These are phyloP conservation scores for Zaprionus lineosus DNA, from an alignment of 2,888 invertebrate species.

Conservation along the genomic window DNA sequence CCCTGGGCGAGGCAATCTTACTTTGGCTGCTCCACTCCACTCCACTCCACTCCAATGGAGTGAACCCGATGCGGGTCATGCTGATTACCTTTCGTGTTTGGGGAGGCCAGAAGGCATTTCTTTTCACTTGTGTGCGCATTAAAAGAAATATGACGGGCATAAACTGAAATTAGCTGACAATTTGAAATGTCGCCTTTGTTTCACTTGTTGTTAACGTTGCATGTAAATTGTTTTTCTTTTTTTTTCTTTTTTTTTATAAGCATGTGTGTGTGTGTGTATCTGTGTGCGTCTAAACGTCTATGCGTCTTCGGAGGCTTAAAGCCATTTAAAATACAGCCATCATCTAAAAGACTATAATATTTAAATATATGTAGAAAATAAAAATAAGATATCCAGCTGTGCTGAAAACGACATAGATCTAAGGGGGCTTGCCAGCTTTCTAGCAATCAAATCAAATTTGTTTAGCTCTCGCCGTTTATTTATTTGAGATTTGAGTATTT, in stretches of 20 bases:
- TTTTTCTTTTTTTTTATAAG: no score
- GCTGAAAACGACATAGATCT: conserved; percentile 3
- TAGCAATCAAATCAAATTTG: conserved; percentile 72
- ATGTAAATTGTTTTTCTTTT: conserved; percentile 74
- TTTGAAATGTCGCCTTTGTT: conserved; percentile 60
- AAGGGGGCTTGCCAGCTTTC: no score
- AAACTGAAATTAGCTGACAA: conserved; percentile 74
- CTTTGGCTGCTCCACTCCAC: neutral
- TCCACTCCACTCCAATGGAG: no score
- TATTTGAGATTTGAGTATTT: conserved; percentile 14
- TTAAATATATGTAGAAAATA: no score
- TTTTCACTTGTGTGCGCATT: conserved; percentile 35
- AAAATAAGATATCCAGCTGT: conserved; percentile 50
- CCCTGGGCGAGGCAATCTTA: conserved; percentile 56
- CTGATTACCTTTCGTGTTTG: conserved; percentile 39
- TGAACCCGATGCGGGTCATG: conserved; percentile 55
- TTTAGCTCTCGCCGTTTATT: conserved; percentile 40
- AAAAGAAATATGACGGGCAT: conserved; percentile 64
- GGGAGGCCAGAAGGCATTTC: conserved; percentile 13
- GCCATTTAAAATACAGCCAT: conserved; percentile 64
- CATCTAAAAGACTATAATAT: conserved; percentile 48
- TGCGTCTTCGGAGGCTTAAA: conserved; percentile 61
- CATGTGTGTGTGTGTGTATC: no score
- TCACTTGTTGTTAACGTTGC: conserved; percentile 22
- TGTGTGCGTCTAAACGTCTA: no score